These are phyloP conservation scores for Hemicentrotus pulcherrimus DNA, from an alignment of 35 echinoderm and acorn worm species.

Conservation along the genomic window DNA sequence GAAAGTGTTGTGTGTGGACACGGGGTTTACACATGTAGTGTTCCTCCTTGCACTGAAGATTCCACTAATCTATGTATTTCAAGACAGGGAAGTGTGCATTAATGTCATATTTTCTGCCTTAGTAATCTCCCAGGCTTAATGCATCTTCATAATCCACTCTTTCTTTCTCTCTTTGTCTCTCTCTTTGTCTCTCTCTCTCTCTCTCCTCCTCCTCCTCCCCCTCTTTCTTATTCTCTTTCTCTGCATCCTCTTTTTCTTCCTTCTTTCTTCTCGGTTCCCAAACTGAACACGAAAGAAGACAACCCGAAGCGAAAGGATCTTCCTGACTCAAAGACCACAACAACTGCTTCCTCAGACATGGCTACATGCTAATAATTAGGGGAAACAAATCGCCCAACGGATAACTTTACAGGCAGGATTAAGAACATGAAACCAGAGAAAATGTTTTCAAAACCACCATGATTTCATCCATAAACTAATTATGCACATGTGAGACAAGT, in stretches of 20 bases:
- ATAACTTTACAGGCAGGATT: background rate
- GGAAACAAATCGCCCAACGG: background rate
- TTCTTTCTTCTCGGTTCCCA: background rate
- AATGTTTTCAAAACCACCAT: background rate
- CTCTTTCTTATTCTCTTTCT: background rate
- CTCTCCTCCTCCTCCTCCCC: background rate
- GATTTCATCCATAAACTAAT: background rate
- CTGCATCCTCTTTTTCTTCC: background rate
- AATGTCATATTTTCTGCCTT: too few species aligned
- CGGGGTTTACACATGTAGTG: too few species aligned
- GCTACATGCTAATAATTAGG: background rate
- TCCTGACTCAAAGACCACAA: constrained; percentile 10
- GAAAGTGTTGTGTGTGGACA: too few species aligned
- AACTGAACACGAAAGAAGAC: background rate
- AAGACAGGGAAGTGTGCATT: too few species aligned
- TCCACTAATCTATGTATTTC: too few species aligned
- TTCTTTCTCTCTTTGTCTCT: background rate
- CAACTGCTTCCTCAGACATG: background rate
- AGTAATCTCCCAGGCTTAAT: background rate
- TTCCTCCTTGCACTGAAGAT: too few species aligned
- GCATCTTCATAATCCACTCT: background rate
- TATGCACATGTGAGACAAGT: background rate
- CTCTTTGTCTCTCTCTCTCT: too few species aligned
- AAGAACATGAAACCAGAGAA: background rate
- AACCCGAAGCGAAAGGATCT: background rate